These are phyloP conservation scores for Pelobates fuscus DNA, from an alignment of 2,113 vertebrate species.

Conservation along the genomic window DNA sequence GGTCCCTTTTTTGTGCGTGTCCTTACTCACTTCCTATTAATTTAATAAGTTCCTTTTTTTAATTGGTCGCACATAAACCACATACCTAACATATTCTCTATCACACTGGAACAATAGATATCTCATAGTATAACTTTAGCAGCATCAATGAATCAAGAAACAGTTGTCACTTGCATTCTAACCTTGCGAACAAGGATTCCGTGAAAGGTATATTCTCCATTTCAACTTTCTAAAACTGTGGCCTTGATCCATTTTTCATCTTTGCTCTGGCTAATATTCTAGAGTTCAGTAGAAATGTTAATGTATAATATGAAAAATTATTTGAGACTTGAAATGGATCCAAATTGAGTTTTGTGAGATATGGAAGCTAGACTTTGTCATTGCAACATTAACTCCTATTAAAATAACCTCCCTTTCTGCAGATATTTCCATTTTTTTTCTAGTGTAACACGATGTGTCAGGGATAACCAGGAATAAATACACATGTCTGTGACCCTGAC, in stretches of 20 bases:
- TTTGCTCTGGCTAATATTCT: slow-evolving; percentile 3
- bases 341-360: slow-evolving; percentile 17
- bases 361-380: slow-evolving; percentile 8
- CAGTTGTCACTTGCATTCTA: slow-evolving; percentile 30
- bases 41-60: too few relatives aligned
- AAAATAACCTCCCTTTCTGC: not conserved
- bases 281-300: slow-evolving; percentile 12
- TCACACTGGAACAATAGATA: not conserved
- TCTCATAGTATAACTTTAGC: not conserved
- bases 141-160: slow-evolving; percentile 14
- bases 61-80: too few relatives aligned
- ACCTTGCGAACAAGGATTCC: slow-evolving; percentile 28
- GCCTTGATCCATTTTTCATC: slow-evolving; percentile 24
- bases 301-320: not conserved
- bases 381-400: not conserved
- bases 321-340: not conserved
- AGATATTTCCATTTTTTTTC: too few relatives aligned
- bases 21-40: too few relatives aligned
- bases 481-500: too few relatives aligned
- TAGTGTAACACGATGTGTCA: too few relatives aligned
- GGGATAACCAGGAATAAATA: too few relatives aligned
- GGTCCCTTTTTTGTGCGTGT: too few relatives aligned
- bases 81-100: too few relatives aligned
- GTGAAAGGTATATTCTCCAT: slow-evolving; percentile 14
- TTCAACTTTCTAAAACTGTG: slow-evolving; percentile 4